Percentiles rank a stretch among this genome's conserved stretches.
phyloP scores from a whole-genome alignment of 2,888 invertebrate species.

The Chaitophorus viminalis region DNA sequence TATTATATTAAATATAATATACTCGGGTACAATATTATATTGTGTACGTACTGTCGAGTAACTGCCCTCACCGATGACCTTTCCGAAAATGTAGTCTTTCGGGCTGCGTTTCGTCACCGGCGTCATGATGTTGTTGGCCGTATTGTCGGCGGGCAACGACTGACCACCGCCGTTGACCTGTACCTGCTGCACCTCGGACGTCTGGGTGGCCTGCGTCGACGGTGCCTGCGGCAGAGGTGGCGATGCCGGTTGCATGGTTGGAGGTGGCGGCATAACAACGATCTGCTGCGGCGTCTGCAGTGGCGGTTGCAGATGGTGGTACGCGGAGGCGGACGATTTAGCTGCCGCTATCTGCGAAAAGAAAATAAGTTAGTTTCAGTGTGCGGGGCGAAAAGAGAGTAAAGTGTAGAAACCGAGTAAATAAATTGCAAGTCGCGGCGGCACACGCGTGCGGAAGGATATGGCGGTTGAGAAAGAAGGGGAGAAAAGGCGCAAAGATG shows the following conservation, averaged over 20 bases:
- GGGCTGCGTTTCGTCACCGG: constrained; percentile 76
- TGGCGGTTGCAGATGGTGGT: constrained; percentile 64
- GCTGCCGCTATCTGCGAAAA: constrained; percentile 42
- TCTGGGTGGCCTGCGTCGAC: constrained; percentile 65
- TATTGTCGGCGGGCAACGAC: constrained; percentile 68
- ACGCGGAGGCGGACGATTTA: constrained; percentile 44
- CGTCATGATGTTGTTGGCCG: constrained; percentile 65
- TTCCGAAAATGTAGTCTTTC: constrained; percentile 94
- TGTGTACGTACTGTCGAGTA: constrained; percentile 82
- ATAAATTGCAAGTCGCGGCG: neutral
- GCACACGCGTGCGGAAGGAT: neutral
- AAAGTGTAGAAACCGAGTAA: neutral
- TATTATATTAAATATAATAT: too few relatives aligned
- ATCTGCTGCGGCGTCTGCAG: constrained; percentile 63
- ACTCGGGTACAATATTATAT: too few relatives aligned
- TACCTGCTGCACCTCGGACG: constrained; percentile 66
- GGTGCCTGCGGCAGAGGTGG: constrained; percentile 72
- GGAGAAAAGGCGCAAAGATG: neutral
- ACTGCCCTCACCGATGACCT: constrained; percentile 95
- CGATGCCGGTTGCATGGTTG: constrained; percentile 65
- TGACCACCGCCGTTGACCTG: constrained; percentile 67
- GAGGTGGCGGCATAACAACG: constrained; percentile 67
- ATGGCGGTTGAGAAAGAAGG: neutral
- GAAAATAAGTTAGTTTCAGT: neutral
- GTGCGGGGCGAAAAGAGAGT: neutral